phyloP scores from a whole-genome alignment of 2,888 invertebrate species.

The Buathra laborator region DNA sequence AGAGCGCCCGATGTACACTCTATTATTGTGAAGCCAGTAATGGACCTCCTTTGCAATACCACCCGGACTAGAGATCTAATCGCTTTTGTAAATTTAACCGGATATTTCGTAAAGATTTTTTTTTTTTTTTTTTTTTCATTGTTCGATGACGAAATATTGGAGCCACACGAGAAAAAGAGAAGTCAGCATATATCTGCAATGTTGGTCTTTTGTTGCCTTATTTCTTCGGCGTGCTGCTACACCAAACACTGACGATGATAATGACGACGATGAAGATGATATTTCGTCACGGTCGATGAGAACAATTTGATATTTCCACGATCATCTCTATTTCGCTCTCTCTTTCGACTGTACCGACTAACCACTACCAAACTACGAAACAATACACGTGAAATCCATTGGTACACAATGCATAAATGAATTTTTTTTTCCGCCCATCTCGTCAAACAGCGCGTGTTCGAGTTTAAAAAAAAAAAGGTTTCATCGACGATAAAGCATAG shows the following conservation, averaged over 20 bases:
- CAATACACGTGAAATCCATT: neutral
- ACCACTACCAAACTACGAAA: slow-evolving; percentile 4
- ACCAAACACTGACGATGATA: slow-evolving; percentile 36
- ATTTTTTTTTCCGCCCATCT: too few species aligned
- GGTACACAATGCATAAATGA: neutral
- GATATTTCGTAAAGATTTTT: slow-evolving; percentile 70
- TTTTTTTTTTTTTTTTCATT: slow-evolving; percentile 50
- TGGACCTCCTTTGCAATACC: slow-evolving; percentile 47
- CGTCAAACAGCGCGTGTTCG: too few species aligned
- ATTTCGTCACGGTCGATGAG: slow-evolving; percentile 72
- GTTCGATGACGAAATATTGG: slow-evolving; percentile 69
- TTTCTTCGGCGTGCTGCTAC: slow-evolving; percentile 2
- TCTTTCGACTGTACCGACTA: neutral
- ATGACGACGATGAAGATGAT: slow-evolving; percentile 52
- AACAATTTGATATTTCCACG: slow-evolving; percentile 72
- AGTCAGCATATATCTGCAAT: slow-evolving; percentile 35
- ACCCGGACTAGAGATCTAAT: slow-evolving; percentile 64
- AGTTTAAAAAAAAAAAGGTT: neutral
- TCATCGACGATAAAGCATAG: neutral
- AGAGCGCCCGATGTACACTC: neutral
- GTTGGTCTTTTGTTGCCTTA: slow-evolving; percentile 11
- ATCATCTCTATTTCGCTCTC: slow-evolving; percentile 44
- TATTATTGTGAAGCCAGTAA: neutral
- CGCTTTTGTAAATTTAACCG: slow-evolving; percentile 70
- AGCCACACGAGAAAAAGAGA: slow-evolving; percentile 13